A percentile compares a stretch with the other conserved stretches of the same genome.
Evolutionary conservation across 2,797 vertebrate species (phyloP).

Genomic region (Choloepus didactylus): DNA sequence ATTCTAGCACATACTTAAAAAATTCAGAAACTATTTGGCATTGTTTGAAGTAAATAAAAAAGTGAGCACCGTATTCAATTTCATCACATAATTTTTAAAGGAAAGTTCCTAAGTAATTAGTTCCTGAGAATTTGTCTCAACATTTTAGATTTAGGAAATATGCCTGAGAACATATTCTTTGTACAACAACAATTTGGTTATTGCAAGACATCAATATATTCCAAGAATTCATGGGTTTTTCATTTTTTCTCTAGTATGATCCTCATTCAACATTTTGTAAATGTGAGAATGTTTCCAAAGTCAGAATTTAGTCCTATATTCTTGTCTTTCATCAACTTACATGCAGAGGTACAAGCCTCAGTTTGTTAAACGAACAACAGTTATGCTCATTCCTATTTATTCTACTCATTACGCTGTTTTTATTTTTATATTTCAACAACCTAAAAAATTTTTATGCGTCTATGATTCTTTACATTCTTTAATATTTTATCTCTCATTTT

Average conservation of each 20-base stretch:
- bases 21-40: neutral
- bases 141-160: neutral
- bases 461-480: neutral
- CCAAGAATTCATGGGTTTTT: neutral
- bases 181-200: neutral
- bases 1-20: neutral
- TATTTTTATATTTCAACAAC: neutral
- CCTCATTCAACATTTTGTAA: neutral
- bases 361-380: neutral
- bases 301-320: neutral
- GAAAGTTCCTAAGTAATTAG: neutral
- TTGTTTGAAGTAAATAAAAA: constrained; percentile 19
- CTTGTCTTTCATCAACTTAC: neutral
- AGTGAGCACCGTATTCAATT: neutral
- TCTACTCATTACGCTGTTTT: neutral
- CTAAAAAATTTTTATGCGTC: neutral
- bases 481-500: neutral
- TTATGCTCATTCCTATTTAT: neutral
- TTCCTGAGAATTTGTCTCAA: neutral
- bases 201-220: neutral
- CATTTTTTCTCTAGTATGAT: neutral
- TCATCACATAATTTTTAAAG: neutral
- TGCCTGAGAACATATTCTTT: neutral
- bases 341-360: neutral
- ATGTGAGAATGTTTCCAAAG: neutral